These are phyloP conservation scores for Eleutherodactylus coqui DNA, from an alignment of 2,797 vertebrate genomes.

Conservation along the genomic window DNA sequence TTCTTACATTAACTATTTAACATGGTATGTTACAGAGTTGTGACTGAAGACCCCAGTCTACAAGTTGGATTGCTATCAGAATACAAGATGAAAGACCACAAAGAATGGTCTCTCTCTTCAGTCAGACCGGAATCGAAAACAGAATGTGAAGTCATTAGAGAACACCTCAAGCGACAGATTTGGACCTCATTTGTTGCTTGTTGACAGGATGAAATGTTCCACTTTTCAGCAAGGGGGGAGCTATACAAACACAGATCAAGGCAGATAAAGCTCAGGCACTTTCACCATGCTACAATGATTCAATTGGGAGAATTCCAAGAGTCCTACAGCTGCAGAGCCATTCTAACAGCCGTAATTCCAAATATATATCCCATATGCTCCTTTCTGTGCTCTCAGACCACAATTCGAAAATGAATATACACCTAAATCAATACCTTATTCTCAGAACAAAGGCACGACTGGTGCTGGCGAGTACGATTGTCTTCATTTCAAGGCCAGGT, in stretches of 20 bases:
- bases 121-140: slow-evolving; percentile 34
- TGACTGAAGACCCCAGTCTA: slow-evolving; percentile 10
- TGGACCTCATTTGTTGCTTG: slow-evolving; percentile 51
- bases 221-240: slow-evolving; percentile 12
- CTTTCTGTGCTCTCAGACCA: not conserved
- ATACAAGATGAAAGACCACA: not conserved
- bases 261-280: slow-evolving; percentile 31
- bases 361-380: slow-evolving; percentile 36
- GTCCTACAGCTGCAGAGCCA: slow-evolving; percentile 1
- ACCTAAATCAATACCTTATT: slow-evolving; percentile 24
- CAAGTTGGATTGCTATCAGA: slow-evolving; percentile 13
- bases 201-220: slow-evolving; percentile 43
- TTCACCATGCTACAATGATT: slow-evolving; percentile 31
- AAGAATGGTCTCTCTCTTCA: slow-evolving; percentile 7
- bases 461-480: not conserved
- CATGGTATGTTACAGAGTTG: slow-evolving; percentile 8
- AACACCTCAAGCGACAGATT: slow-evolving; percentile 41
- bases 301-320: slow-evolving; percentile 20
- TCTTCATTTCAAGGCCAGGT: slow-evolving; percentile 37
- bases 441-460: not conserved
- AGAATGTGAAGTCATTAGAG: slow-evolving; percentile 27
- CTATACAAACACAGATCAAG: slow-evolving; percentile 44
- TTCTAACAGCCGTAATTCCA: slow-evolving; percentile 9
- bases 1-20: slow-evolving; percentile 12
- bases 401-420: slow-evolving; percentile 21